Evolutionary conservation across 2,797 vertebrate genomes (phyloP).

Genomic region (Xenops minutus): DNA sequence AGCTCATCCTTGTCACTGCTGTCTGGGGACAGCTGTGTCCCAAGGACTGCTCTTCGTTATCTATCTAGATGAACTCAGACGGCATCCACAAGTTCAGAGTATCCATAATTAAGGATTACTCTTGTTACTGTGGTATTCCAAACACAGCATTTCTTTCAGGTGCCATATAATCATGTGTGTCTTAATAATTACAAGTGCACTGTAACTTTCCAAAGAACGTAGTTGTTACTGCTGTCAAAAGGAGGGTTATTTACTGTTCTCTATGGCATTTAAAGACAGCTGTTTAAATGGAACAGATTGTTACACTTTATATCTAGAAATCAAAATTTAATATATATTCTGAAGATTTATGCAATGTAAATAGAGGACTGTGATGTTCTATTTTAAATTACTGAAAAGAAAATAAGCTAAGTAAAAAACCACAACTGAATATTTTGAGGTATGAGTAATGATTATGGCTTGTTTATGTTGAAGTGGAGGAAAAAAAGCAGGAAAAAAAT

Average conservation of each 20-base stretch:
- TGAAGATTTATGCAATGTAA: background rate
- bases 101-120: slow-evolving; percentile 7
- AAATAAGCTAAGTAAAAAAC: slow-evolving; percentile 12
- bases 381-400: background rate
- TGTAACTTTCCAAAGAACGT: background rate
- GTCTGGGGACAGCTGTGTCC: background rate
- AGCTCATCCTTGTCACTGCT: background rate
- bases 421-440: background rate
- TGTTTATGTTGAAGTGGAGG: background rate
- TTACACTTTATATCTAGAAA: slow-evolving; percentile 12
- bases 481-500: background rate
- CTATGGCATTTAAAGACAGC: background rate
- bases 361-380: background rate
- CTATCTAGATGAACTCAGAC: background rate
- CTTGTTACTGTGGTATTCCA: background rate
- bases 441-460: background rate
- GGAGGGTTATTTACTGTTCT: slow-evolving; percentile 8
- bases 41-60: background rate
- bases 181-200: slow-evolving; percentile 28
- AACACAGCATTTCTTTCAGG: slow-evolving; percentile 24
- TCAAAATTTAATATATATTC: background rate
- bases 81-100: background rate
- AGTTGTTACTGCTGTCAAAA: slow-evolving; percentile 11
- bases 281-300: slow-evolving; percentile 16
- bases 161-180: slow-evolving; percentile 9